Percentiles rank a stretch among this genome's conserved stretches.
Evolutionary conservation across 2,797 vertebrate species (phyloP).

Genomic region (Atherinosoma microstoma): DNA sequence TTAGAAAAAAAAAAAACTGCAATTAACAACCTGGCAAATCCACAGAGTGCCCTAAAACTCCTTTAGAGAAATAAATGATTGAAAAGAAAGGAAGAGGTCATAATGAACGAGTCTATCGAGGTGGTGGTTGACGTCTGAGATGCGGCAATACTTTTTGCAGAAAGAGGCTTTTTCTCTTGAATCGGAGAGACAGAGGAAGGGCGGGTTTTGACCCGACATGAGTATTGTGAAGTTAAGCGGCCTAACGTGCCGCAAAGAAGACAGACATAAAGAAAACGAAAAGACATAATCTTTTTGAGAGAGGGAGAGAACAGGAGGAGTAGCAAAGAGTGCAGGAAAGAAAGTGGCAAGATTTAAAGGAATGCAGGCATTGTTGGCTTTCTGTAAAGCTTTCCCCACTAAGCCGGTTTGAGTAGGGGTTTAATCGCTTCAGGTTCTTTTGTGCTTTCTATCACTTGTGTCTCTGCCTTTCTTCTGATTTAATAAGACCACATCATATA

Average conservation of each 20-base stretch:
- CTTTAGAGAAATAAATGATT: conserved; percentile 40
- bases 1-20: conserved; percentile 64
- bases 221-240: conserved; percentile 81
- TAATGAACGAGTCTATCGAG: conserved; percentile 30
- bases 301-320: conserved; percentile 45
- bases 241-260: conserved; percentile 72
- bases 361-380: conserved; percentile 77
- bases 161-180: conserved; percentile 63
- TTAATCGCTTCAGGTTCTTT: conserved; percentile 80
- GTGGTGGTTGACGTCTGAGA: conserved; percentile 60
- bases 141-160: conserved; percentile 63
- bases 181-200: conserved; percentile 33
- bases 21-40: conserved; percentile 76
- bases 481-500: conserved; percentile 71
- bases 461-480: conserved; percentile 76
- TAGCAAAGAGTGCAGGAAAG: conserved; percentile 41
- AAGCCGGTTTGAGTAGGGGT: conserved; percentile 79
- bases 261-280: conserved; percentile 65
- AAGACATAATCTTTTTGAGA: conserved; percentile 74
- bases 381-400: conserved; percentile 71
- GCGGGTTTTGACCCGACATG: conserved; percentile 62
- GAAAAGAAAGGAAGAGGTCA: conserved; percentile 25
- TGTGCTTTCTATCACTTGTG: conserved; percentile 76
- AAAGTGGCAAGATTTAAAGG: conserved; percentile 63
- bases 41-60: conserved; percentile 44